These are phyloP conservation scores for Valencia hispanica DNA, from an alignment of 2,797 vertebrate species.

Conservation along the genomic window DNA sequence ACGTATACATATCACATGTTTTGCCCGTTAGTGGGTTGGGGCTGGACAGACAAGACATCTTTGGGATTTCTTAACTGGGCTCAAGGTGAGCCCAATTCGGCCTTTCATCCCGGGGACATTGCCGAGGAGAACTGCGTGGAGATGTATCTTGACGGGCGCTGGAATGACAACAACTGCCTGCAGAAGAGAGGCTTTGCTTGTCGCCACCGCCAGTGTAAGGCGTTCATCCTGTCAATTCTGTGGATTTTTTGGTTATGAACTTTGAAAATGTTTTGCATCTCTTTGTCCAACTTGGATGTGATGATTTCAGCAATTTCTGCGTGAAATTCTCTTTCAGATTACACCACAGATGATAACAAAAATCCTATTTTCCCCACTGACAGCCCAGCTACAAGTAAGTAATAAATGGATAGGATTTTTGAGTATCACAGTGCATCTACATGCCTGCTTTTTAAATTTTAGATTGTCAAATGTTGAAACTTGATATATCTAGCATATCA, in stretches of 20 bases:
- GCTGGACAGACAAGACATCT: constrained; percentile 75
- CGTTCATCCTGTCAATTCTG: background rate
- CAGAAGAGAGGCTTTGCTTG: constrained; percentile 81
- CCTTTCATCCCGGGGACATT: constrained; percentile 69
- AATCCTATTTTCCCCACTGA: constrained; percentile 68
- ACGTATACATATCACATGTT: background rate
- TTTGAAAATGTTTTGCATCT: background rate
- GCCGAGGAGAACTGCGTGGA: constrained; percentile 81
- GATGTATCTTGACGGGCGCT: constrained; percentile 80
- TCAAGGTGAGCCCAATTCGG: constrained; percentile 73
- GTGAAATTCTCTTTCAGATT: constrained; percentile 55
- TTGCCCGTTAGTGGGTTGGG: constrained; percentile 77
- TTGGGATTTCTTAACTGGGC: constrained; percentile 82
- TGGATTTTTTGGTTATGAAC: background rate
- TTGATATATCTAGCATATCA: background rate
- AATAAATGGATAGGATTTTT: background rate
- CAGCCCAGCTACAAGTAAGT: constrained; percentile 37
- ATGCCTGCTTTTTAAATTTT: background rate
- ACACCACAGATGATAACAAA: constrained; percentile 65
- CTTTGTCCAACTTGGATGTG: background rate
- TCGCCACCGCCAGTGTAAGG: constrained; percentile 78
- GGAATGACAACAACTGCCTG: constrained; percentile 84
- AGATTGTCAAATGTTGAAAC: background rate
- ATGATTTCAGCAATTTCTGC: constrained; percentile 14
- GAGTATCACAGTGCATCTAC: background rate